Base-by-base conservation (phyloP, 2,888 invertebrate genomes). In the Melinaea menophilus region DNA sequence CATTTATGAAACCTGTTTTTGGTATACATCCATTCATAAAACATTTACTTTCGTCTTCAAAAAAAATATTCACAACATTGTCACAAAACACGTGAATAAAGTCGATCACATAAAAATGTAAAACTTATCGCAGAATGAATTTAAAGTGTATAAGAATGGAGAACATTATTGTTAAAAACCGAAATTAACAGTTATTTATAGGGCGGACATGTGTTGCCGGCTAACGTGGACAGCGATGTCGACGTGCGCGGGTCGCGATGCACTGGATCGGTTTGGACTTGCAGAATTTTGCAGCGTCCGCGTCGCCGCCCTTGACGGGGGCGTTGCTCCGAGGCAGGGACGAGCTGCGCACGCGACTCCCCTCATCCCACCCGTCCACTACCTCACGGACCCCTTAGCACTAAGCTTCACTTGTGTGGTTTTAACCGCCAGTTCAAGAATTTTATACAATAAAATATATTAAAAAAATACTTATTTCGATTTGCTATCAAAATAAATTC, bases 261-360 rank as follows among this genome's bases (percentile, higher is more conserved):
- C 90, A 90, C 88, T 89, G 89, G 86, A 80, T 85, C 81, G 85
- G 84, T 79, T 78, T 83, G 85, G 87, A 87, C 88, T 90, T 90
- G 90, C 90, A 90, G 83, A 90, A 90, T 88, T 90, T 90, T 90
- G 90, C 89, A 80, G 79, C 89, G 89, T 87, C 89, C 79, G 79
- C 89, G 89, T 87, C 88, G 90, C 88, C 90, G 90, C 90, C 90
- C 90, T 90, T 90, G 90, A 89, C 90, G 88, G 88, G 90, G 90
- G 88, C 90, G 90, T 90, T 90, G 90, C 88, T 88, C 90, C 86
- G 85, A 81, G 80, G 86, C 90, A 90, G 90, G 90, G 89, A 90
- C 90, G 80, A 79, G 82, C 81, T 83, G 88, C 89, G 89, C 89
- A 87, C 88, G 88, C 89, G 89, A 86, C 86, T 82, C 84, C 86